Conservation (phyloP, 2,113 vertebrate genomes). For the Oncorhynchus kisutch region DNA sequence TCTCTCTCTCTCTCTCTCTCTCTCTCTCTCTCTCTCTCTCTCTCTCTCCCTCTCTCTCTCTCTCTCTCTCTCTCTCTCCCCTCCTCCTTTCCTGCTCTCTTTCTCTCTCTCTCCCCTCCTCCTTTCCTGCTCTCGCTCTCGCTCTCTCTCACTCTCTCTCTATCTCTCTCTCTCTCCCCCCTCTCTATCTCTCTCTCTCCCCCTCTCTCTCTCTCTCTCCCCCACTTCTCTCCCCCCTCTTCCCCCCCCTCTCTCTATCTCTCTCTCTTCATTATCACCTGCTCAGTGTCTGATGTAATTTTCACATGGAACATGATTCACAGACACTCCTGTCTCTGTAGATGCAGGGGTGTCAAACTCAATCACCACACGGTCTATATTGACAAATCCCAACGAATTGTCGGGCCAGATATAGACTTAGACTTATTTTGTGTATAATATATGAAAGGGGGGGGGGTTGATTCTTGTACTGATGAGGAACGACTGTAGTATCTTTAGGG, state of each 20-base stretch:
- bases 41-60: neutral
- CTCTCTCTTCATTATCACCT: constrained; percentile 64
- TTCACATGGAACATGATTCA: constrained; percentile 57
- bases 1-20: constrained; percentile 18
- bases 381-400: too few relatives aligned
- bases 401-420: too few relatives aligned
- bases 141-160: constrained; percentile 14
- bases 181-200: neutral
- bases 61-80: constrained; percentile 29
- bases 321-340: constrained; percentile 39
- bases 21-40: constrained; percentile 23
- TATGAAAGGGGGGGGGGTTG: too few relatives aligned
- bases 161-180: constrained; percentile 38
- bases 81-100: constrained; percentile 23
- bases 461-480: too few relatives aligned
- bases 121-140: neutral
- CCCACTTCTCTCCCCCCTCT: constrained; percentile 8
- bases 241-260: neutral
- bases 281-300: constrained; percentile 60
- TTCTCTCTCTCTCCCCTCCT: neutral
- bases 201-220: constrained; percentile 8
- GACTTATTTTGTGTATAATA: too few relatives aligned
- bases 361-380: neutral
- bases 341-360: constrained; percentile 47
- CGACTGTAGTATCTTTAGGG: too few relatives aligned